These are phyloP conservation scores for Busseola fusca DNA, from an alignment of 2,888 invertebrate species.

Conservation along the genomic window DNA sequence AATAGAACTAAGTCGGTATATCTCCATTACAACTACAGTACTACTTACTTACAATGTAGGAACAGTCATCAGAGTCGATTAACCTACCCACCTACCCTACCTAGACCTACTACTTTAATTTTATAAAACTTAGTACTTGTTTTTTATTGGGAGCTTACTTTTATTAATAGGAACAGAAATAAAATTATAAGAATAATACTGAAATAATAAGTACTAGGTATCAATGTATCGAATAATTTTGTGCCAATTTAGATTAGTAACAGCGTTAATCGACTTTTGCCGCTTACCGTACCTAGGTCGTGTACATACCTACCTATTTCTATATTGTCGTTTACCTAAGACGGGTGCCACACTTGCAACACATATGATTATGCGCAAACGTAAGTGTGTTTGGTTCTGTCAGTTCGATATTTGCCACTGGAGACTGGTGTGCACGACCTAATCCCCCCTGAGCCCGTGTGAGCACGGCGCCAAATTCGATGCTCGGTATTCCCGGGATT, in stretches of 20 bases:
- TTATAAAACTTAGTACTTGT: too few relatives aligned
- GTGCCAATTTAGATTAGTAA: not conserved
- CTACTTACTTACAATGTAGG: not conserved
- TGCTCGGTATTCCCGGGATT: slow-evolving; percentile 60
- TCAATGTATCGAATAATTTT: not conserved
- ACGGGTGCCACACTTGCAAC: slow-evolving; percentile 15
- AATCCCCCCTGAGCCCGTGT: slow-evolving; percentile 67
- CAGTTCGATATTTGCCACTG: slow-evolving; percentile 57
- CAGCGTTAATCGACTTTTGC: not conserved
- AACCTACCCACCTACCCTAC: too few relatives aligned
- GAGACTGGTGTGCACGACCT: slow-evolving; percentile 59
- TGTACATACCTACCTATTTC: too few relatives aligned
- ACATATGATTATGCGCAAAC: slow-evolving; percentile 49
- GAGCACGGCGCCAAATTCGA: slow-evolving; percentile 65
- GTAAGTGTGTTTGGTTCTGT: slow-evolving; percentile 57
- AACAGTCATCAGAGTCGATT: not conserved
- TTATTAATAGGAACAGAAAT: not conserved
- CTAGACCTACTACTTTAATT: too few relatives aligned
- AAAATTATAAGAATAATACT: not conserved
- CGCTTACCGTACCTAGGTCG: not conserved
- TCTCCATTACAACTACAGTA: not conserved
- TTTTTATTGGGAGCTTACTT: not conserved
- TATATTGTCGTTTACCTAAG: slow-evolving; percentile 26
- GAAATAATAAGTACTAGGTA: too few relatives aligned
- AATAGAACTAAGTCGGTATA: not conserved